These are phyloP conservation scores for Platycnemis pennipes DNA, from an alignment of 2,888 invertebrate genomes.

Conservation along the genomic window DNA sequence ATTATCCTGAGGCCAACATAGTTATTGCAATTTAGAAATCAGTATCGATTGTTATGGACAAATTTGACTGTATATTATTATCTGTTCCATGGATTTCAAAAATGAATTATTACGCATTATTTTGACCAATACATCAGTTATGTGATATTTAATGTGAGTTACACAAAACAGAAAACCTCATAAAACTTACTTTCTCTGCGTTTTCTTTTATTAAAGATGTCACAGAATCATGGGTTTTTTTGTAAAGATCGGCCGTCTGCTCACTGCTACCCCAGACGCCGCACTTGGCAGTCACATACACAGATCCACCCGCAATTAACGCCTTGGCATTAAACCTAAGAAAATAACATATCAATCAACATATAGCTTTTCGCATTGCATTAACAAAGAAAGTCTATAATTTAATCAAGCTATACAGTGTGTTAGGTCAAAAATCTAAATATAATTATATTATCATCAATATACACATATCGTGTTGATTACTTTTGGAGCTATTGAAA, in stretches of 20 bases:
- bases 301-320: constrained; percentile 23
- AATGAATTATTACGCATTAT: not conserved
- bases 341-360: not conserved
- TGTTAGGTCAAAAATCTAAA: no score
- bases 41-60: not conserved
- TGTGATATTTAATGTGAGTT: not conserved
- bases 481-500: not conserved
- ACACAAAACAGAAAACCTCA: not conserved
- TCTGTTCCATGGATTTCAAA: not conserved
- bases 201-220: constrained; percentile 26
- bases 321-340: constrained; percentile 30
- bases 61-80: not conserved
- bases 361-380: no score
- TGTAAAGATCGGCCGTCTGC: constrained; percentile 34
- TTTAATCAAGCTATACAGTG: no score
- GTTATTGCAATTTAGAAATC: no score
- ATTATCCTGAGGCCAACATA: no score
- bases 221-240: not conserved
- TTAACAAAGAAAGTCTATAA: no score
- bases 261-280: constrained; percentile 56
- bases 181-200: constrained; percentile 15
- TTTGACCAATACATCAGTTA: not conserved
- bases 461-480: no score
- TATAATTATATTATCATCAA: not conserved
- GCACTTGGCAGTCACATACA: constrained; percentile 36